Conservation (phyloP, 2,888 invertebrate genomes). For the Phyllotreta striolata region DNA sequence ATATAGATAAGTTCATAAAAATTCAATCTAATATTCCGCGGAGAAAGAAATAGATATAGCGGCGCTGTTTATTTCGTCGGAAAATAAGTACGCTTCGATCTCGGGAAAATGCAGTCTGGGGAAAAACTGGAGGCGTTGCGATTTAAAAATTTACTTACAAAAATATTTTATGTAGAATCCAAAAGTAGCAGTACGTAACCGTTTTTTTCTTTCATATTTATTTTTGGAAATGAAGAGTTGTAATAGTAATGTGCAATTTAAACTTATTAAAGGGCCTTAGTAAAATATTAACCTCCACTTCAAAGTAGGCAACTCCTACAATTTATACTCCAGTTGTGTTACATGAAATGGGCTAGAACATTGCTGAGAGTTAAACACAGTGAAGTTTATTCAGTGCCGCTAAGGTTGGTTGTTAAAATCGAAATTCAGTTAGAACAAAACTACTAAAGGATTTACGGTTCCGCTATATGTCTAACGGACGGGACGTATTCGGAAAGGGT, state of each 20-base stretch:
- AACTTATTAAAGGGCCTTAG: too few species aligned
- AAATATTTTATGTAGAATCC: too few species aligned
- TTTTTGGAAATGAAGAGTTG: too few species aligned
- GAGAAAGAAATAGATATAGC: slow-evolving; percentile 14
- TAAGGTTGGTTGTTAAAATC: slow-evolving; percentile 25
- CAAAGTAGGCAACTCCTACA: too few species aligned
- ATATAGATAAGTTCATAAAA: slow-evolving; percentile 18
- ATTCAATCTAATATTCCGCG: slow-evolving; percentile 16
- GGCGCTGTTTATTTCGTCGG: slow-evolving; percentile 3
- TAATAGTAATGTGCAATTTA: too few species aligned
- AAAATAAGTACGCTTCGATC: background rate
- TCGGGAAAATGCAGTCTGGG: too few species aligned
- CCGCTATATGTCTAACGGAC: slow-evolving; percentile 29
- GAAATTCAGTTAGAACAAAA: slow-evolving; percentile 29
- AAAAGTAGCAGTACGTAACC: too few species aligned
- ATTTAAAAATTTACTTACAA: too few species aligned
- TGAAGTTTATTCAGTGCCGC: slow-evolving; percentile 23
- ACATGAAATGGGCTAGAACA: slow-evolving; percentile 29
- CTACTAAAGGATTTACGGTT: slow-evolving; percentile 18
- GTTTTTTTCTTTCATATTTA: too few species aligned
- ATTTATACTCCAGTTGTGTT: background rate
- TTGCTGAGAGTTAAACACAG: slow-evolving; percentile 19
- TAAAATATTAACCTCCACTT: too few species aligned
- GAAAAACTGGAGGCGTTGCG: too few species aligned
- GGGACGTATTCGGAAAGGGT: slow-evolving; percentile 17